A percentile compares a stretch with the other conserved stretches of the same genome.
Evolutionary conservation across 2,797 vertebrate genomes (phyloP).

Genomic region (Eulemur albifrons): DNA sequence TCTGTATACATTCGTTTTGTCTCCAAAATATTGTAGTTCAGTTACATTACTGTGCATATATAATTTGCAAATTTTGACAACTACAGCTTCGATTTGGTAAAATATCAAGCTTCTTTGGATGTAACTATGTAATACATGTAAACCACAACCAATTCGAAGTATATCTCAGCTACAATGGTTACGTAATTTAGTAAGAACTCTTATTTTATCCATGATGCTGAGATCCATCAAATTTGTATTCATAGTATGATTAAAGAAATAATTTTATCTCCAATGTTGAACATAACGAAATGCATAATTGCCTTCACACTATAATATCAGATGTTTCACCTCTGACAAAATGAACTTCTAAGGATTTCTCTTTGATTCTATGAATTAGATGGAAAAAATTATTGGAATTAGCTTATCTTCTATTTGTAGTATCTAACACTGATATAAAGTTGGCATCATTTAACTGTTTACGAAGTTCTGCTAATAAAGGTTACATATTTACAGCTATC

Average conservation of each 20-base stretch:
- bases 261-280: neutral
- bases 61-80: too few relatives aligned
- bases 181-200: neutral
- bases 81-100: neutral
- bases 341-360: neutral
- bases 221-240: neutral
- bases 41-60: neutral
- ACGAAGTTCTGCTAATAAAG: neutral
- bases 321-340: neutral
- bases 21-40: neutral
- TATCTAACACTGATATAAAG: neutral
- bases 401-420: neutral
- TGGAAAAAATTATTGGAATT: neutral
- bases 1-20: neutral
- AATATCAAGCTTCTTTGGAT: neutral
- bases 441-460: neutral
- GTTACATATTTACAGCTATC: neutral
- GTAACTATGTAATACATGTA: neutral
- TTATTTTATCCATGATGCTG: neutral
- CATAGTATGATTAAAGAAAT: neutral
- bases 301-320: neutral
- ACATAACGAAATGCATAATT: neutral
- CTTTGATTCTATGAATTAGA: neutral
- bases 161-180: neutral
- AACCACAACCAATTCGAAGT: conserved; percentile 3